phyloP scores from a whole-genome alignment of 2,113 vertebrate genomes.

The Carassius carassius region DNA sequence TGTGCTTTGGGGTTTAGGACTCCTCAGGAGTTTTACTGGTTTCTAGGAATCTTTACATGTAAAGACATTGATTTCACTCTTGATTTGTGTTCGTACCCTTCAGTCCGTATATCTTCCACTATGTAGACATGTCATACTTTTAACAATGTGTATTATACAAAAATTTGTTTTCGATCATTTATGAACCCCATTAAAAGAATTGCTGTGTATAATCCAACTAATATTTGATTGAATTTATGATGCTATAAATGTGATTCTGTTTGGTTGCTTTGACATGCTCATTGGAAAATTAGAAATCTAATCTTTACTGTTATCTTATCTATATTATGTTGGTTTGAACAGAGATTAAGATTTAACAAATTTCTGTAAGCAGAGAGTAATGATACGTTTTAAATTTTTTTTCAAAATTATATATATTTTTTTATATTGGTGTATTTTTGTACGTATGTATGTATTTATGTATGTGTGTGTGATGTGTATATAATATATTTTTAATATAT shows the following conservation, averaged over 20 bases:
- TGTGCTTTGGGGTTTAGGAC: background rate
- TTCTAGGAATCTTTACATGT: background rate
- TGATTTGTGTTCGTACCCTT: background rate
- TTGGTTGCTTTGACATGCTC: background rate
- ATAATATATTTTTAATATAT: too few relatives aligned
- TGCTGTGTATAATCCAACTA: background rate
- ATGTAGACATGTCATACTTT: background rate
- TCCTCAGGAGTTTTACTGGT: conserved; percentile 3
- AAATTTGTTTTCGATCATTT: background rate
- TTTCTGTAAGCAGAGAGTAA: background rate
- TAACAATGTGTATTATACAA: background rate
- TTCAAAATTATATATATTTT: too few relatives aligned
- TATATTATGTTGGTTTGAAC: background rate
- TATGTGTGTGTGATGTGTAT: too few relatives aligned
- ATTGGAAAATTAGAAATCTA: background rate
- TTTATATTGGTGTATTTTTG: too few relatives aligned
- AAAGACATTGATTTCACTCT: background rate
- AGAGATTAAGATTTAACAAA: background rate
- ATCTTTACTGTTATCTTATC: background rate
- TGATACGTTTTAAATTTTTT: background rate
- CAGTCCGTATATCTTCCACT: background rate
- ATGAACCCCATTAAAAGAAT: background rate
- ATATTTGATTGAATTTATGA: background rate
- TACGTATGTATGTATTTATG: too few relatives aligned
- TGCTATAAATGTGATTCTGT: background rate